These are phyloP conservation scores for Semaprochilodus insignis DNA, from an alignment of 2,797 vertebrate genomes.

Conservation along the genomic window DNA sequence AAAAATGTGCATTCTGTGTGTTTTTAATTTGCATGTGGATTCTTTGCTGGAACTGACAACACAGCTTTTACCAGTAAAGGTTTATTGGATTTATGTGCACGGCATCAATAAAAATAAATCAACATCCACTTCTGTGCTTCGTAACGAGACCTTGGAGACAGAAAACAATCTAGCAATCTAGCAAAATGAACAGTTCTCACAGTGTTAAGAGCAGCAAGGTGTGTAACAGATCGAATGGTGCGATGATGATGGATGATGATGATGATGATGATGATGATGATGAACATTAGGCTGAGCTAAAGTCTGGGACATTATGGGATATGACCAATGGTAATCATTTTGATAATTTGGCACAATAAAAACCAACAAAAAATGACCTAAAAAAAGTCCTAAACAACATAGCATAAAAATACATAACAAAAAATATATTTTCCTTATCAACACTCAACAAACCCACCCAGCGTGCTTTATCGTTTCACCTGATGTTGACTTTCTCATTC, in stretches of 20 bases:
- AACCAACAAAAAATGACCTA: neutral
- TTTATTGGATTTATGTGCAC: slow-evolving; percentile 15
- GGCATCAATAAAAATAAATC: slow-evolving; percentile 21
- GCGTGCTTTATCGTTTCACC: slow-evolving; percentile 1
- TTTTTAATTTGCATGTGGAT: too few species aligned
- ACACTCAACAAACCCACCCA: neutral
- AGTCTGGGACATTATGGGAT: neutral
- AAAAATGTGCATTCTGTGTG: too few species aligned
- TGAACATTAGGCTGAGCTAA: neutral
- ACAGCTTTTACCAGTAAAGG: neutral
- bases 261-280: too few species aligned
- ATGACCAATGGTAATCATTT: neutral
- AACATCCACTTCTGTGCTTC: slow-evolving; percentile 32
- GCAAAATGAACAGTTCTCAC: slow-evolving; percentile 27
- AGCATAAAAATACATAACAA: slow-evolving; percentile 12
- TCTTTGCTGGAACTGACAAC: neutral
- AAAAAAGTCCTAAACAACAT: neutral
- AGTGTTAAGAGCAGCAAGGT: slow-evolving; percentile 40
- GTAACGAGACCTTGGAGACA: slow-evolving; percentile 6
- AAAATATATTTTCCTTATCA: neutral
- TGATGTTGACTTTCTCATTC: neutral
- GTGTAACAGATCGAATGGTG: slow-evolving; percentile 47
- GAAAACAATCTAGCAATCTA: slow-evolving; percentile 1
- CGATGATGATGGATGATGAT: slow-evolving; percentile 1
- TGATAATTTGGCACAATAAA: neutral